These are phyloP conservation scores for Mesodorylaimus sp. DNA, from an alignment of 2,888 invertebrate species.

Conservation along the genomic window DNA sequence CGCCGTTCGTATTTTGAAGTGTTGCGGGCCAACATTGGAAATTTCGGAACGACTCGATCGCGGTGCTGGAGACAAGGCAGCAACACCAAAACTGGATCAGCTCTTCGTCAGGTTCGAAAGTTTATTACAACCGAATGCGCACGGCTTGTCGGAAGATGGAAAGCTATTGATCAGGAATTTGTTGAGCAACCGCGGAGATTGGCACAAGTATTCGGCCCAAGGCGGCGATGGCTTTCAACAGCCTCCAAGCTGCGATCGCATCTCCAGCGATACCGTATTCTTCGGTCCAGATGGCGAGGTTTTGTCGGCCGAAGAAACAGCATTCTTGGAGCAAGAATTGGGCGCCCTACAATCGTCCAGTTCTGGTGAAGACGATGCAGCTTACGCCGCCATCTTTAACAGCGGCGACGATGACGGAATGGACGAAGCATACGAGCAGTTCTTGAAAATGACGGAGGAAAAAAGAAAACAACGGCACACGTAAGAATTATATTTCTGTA, in stretches of 20 bases:
- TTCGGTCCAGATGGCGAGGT: not conserved
- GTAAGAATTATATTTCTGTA: no score
- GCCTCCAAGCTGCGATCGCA: no score
- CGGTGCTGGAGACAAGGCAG: not conserved
- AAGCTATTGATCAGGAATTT: no score
- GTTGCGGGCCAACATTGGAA: not conserved
- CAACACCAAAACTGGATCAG: no score
- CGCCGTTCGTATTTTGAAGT: not conserved
- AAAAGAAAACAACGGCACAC: no score
- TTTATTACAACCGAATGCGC: no score
- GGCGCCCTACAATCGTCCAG: not conserved
- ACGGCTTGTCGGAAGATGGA: no score
- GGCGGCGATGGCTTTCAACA: no score
- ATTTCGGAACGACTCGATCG: not conserved
- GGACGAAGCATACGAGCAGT: conserved; percentile 4
- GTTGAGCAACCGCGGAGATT: no score
- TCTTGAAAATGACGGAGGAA: no score
- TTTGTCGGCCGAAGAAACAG: not conserved
- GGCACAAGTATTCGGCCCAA: no score
- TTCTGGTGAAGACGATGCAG: not conserved
- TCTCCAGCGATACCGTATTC: not conserved
- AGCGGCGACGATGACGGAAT: not conserved
- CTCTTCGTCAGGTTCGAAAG: no score
- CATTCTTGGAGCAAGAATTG: not conserved
- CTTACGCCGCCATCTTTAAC: not conserved